These are phyloP conservation scores for Diphyllodes magnificus DNA, from an alignment of 2,113 vertebrate genomes.

Conservation along the genomic window DNA sequence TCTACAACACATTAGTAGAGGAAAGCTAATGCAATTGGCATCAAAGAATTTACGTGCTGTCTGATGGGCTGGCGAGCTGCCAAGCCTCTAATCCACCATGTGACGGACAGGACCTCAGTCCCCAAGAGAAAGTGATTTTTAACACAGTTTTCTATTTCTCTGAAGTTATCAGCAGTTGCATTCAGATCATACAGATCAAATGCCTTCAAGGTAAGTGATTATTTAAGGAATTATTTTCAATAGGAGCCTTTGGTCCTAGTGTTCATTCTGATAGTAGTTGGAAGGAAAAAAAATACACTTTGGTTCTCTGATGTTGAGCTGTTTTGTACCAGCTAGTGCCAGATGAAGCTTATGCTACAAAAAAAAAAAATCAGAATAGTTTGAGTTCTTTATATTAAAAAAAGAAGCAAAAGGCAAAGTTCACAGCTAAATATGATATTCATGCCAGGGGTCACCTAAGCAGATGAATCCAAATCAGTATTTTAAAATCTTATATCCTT, in stretches of 20 bases:
- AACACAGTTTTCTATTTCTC: constrained; percentile 52
- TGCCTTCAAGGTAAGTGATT: constrained; percentile 53
- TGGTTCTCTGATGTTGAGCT: neutral
- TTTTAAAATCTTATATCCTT: neutral
- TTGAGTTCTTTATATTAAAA: neutral
- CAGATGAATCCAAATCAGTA: neutral
- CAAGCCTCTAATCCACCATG: constrained; percentile 58
- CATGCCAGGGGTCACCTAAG: neutral
- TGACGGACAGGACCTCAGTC: constrained; percentile 47
- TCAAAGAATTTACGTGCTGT: constrained; percentile 56
- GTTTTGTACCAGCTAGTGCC: neutral
- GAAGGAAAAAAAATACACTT: neutral
- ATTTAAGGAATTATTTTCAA: constrained; percentile 63
- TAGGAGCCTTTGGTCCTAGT: neutral
- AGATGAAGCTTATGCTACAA: neutral
- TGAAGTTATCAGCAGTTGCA: constrained; percentile 50
- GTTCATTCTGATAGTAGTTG: neutral
- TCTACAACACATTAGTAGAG: constrained; percentile 56
- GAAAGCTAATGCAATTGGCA: constrained; percentile 67
- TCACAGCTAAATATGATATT: neutral
- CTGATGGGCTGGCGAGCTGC: constrained; percentile 45
- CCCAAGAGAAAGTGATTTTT: constrained; percentile 46
- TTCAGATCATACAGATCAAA: constrained; percentile 54
- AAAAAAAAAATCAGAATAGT: neutral
- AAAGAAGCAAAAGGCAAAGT: neutral